Base-by-base conservation (phyloP, 2,113 vertebrate species). In the Tricholaema leucomelas region DNA sequence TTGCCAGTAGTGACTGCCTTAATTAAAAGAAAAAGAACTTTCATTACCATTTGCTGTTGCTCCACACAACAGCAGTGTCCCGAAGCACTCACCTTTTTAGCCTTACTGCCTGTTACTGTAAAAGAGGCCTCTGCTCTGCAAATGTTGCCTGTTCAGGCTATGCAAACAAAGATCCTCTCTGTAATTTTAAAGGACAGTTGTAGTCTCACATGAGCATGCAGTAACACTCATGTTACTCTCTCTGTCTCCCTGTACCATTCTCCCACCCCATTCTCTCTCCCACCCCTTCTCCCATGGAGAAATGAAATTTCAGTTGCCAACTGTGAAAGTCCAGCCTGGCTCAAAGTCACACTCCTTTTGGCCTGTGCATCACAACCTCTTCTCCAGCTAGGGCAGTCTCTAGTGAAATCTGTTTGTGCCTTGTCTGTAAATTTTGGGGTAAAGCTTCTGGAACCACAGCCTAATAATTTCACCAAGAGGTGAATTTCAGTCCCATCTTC, bases 1-100 rank as follows among this genome's bases (percentile, higher is more conserved):
- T 90, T 96, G 90, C 92, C 88, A 92, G 60, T 69, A 91, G 80
- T 81, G 93, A 94, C 86, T 79, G 86, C 50, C 81, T 60, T 90
- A 91, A 91, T 95, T 87, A 94, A 88, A 78, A 84, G 55, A 81
- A 90, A 88, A 95, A 21, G 61, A 67, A 84, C 75, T 88, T 88
- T 92, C 65, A 81, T 95, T 90, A 75, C 70, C 17, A 2, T 31
- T 0, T 8, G n/a, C n/a, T 77, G 86, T 94, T 94, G 61, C 73
- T 95, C 86, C 83, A 66, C 76, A 73, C 52, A 80, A 73, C 67
- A 81, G 73, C 84, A 63, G 15, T 19, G 15, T 85, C 81, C 91
- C 64, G 75, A 83, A 91, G 87, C 72, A 77, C 54, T 75, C 87
- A 83, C 82, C 5, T 2, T 78, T 82, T 74, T 54, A 92, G 55